Conservation (phyloP, 2,113 vertebrate species). For the Pachycephala philippinensis region DNA sequence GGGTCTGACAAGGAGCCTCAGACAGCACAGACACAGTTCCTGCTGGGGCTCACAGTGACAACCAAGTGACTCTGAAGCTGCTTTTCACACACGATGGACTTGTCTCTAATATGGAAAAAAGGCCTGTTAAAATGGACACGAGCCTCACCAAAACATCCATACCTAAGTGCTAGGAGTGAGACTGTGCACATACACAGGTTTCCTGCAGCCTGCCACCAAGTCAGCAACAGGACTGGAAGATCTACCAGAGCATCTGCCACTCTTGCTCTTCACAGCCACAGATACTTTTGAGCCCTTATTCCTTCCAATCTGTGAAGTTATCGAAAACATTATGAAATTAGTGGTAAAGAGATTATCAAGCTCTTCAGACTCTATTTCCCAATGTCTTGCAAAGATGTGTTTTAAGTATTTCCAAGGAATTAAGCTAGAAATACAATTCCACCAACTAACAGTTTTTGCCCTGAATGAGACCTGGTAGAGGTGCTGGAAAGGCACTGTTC, state of each 20-base stretch:
- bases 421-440: background rate
- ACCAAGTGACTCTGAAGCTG: background rate
- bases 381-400: background rate
- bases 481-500: background rate
- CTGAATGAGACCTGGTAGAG: background rate
- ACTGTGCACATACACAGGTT: accelerated
- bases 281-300: background rate
- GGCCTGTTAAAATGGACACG: background rate
- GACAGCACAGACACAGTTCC: background rate
- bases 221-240: background rate
- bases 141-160: background rate
- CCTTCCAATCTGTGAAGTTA: background rate
- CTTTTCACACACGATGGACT: background rate
- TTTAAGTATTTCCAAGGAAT: background rate
- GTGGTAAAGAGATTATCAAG: background rate
- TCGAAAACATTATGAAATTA: background rate
- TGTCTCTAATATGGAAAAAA: background rate
- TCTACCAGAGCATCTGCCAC: background rate
- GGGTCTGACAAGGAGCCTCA: background rate
- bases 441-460: background rate
- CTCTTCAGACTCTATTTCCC: background rate
- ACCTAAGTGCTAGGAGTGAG: background rate
- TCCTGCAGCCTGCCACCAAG: background rate
- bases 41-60: background rate
- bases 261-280: background rate